A percentile compares a stretch with the other conserved stretches of the same genome.
Conservation (phyloP, 2,113 vertebrate genomes). For the Falcunculus frontatus region DNA sequence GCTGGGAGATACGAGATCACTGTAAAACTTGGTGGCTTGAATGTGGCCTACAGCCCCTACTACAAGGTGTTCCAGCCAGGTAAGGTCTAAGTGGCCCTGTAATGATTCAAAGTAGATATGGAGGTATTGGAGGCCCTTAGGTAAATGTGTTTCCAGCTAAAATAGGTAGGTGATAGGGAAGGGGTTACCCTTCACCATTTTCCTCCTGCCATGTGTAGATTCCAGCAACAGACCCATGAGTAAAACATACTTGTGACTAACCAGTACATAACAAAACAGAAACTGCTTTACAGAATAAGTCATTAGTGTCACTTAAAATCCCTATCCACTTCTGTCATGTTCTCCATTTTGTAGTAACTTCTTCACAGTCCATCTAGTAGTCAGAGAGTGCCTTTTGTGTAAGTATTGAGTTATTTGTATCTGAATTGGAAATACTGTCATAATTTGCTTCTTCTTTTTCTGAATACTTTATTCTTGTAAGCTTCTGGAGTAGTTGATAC, state of each 20-base stretch:
- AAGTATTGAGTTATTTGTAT: not conserved
- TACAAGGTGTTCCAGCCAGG: conserved; percentile 98
- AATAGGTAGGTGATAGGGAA: not conserved
- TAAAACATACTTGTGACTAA: not conserved
- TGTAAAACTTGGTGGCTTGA: conserved; percentile 91
- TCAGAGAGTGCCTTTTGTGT: not conserved
- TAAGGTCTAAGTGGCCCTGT: conserved; percentile 50
- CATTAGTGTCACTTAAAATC: not conserved
- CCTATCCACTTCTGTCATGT: not conserved
- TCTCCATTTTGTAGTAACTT: not conserved
- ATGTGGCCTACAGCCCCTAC: conserved; percentile 96
- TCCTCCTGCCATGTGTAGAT: not conserved
- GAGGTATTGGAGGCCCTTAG: not conserved
- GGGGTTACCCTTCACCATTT: not conserved
- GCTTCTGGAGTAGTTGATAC: not conserved
- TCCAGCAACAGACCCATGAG: not conserved
- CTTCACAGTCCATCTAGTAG: not conserved
- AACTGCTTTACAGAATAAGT: not conserved
- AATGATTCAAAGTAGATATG: not conserved
- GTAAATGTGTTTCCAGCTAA: not conserved
- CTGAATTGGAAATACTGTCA: not conserved
- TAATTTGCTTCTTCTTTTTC: not conserved
- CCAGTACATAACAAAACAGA: not conserved
- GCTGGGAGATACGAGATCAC: conserved; percentile 94
- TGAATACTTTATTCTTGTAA: not conserved